Evolutionary conservation across 2,113 vertebrate genomes (phyloP).

Genomic region (Mobula birostris): DNA sequence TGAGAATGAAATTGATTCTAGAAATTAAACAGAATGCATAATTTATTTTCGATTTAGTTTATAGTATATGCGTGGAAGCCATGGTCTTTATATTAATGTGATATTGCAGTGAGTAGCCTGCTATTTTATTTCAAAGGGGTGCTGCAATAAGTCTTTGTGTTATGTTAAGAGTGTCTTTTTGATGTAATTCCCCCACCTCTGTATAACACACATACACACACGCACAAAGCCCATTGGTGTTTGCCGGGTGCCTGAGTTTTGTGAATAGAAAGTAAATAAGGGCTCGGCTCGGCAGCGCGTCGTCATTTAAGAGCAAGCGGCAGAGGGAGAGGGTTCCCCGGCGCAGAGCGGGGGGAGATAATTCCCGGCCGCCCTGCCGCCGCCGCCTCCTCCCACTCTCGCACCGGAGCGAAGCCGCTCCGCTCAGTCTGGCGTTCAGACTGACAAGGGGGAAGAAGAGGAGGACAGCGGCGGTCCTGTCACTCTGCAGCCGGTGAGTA

Average conservation of each 20-base stretch:
- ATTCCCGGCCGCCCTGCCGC: background rate
- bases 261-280: constrained; percentile 19
- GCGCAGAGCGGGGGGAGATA: background rate
- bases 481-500: constrained; percentile 8
- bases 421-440: background rate
- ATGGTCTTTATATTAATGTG: too few species aligned
- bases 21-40: background rate
- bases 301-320: background rate
- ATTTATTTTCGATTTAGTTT: background rate
- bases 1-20: background rate
- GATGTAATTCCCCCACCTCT: background rate
- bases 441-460: background rate
- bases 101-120: background rate
- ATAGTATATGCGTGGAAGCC: background rate
- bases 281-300: background rate
- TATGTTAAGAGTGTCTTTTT: background rate
- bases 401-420: background rate
- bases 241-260: background rate
- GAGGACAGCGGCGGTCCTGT: background rate
- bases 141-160: constrained; percentile 8
- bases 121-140: background rate
- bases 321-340: background rate
- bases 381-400: background rate
- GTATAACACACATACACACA: too few species aligned
- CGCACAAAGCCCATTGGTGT: background rate